Percentiles rank a stretch among this genome's conserved stretches.
These are phyloP conservation scores for Penaeus chinensis DNA, from an alignment of 1,140 invertebrate species.

Conservation along the genomic window DNA sequence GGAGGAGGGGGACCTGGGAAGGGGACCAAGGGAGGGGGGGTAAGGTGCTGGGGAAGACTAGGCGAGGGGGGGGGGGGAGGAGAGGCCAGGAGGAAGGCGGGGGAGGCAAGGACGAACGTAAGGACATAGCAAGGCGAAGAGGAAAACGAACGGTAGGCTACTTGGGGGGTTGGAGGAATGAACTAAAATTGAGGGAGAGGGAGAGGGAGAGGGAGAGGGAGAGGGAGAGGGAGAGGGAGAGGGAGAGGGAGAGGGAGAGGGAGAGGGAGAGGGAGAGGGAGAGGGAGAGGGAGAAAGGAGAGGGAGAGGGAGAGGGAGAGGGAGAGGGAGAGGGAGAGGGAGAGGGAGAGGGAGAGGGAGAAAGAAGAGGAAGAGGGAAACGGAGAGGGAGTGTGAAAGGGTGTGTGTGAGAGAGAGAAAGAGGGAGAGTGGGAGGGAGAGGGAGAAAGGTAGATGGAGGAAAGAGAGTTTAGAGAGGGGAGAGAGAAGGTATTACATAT, in stretches of 20 bases:
- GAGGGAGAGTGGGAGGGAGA: not conserved
- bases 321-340: not conserved
- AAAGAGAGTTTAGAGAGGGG: too few relatives aligned
- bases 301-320: not conserved
- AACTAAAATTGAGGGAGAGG: not conserved
- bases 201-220: not conserved
- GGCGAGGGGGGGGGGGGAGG: not conserved
- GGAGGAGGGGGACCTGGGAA: not conserved
- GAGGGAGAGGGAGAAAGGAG: not conserved
- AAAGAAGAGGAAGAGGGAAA: not conserved
- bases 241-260: not conserved
- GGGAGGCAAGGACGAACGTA: not conserved
- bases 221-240: not conserved
- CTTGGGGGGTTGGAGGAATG: not conserved
- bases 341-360: not conserved
- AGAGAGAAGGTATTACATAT: too few relatives aligned
- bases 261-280: not conserved
- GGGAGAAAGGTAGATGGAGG: not conserved
- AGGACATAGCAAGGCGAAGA: not conserved
- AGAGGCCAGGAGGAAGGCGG: not conserved
- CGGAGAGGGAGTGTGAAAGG: not conserved
- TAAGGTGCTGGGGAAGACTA: not conserved
- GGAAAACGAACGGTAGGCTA: not conserved
- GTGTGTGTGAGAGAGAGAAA: not conserved
- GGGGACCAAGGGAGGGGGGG: not conserved